These are phyloP conservation scores for Cancer borealis DNA, from an alignment of 2,888 invertebrate genomes.

Conservation along the genomic window DNA sequence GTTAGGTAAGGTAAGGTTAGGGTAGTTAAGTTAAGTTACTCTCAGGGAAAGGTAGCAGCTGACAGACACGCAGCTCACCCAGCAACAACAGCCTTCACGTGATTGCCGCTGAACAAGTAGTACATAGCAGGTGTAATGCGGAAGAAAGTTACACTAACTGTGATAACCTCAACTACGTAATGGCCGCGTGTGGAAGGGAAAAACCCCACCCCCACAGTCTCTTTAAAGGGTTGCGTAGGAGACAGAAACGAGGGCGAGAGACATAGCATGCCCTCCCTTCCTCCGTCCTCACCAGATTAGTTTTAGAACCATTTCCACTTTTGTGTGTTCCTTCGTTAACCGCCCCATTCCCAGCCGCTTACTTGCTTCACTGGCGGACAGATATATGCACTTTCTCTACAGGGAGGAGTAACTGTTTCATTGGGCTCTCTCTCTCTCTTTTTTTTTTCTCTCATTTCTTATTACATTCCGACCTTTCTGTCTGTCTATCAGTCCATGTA, in stretches of 20 bases:
- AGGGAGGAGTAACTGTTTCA: no score
- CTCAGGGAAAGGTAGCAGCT: not conserved
- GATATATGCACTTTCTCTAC: not conserved
- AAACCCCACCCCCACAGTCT: not conserved
- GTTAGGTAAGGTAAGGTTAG: no score
- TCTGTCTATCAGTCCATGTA: not conserved
- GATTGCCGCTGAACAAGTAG: not conserved
- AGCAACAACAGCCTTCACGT: not conserved
- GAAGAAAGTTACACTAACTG: not conserved
- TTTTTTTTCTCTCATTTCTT: not conserved
- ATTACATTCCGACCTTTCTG: not conserved
- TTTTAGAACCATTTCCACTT: slow-evolving; percentile 11
- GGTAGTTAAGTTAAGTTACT: no score
- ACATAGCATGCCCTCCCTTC: not conserved
- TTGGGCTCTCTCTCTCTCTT: no score
- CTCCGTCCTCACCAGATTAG: slow-evolving; percentile 20
- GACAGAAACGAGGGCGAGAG: not conserved
- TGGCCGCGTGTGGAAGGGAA: not conserved
- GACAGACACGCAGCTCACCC: not conserved
- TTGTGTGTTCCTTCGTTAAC: not conserved
- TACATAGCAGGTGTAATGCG: not conserved
- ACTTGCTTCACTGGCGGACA: slow-evolving; percentile 11
- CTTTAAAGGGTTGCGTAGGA: not conserved
- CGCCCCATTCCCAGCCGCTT: not conserved
- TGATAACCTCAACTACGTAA: not conserved